Evolutionary conservation across 2,797 vertebrate genomes (phyloP), one percentile per base, ranked within the genome.

Genomic region (Antrozous pallidus): DNA sequence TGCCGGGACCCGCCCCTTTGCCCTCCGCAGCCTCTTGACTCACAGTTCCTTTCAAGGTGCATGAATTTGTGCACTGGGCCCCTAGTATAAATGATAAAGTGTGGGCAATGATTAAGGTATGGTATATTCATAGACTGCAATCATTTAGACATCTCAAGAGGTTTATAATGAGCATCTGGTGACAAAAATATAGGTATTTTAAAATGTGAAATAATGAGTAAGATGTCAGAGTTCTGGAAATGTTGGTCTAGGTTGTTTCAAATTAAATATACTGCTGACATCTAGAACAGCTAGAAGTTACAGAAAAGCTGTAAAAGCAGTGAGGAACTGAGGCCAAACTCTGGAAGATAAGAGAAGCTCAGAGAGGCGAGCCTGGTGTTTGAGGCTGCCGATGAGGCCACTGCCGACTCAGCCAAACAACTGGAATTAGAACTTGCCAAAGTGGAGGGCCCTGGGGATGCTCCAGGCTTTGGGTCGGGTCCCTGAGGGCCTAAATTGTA

Each of bases 161-260:
- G 6, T 85, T 95, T 63, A 58, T 89, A 82, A 77, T 73, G 61
- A 89, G 20, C 42, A 94, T 88, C 82, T 54, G 47, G 61, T 83
- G 74, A 91, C 56, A 31, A 74, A 61, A 84, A 90, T 83, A 83
- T 65, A 54, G 22, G 18, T 69, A 51, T 93, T 82, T 90, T 33
- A 26, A 81, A 92, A 33, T 56, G 36, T 69, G 42, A 81, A 92
- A 74, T 45, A 78, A 86, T 75, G 36, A 58, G n/a, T 31, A 70
- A n/a, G 36, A 45, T 70, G 28, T 75, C n/a, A 74, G 40, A 69
- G 47, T 58, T 94, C 61, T 40, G 26, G 8, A 18, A 38, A 1
- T 74, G 16, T 84, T 78, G 42, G n/a, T 51, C 2, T 88, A 58
- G 17, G 36, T 83, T 63, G 42, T 93, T 93, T 94, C 14, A 54